Percentiles rank a stretch among this genome's conserved stretches.
Conservation (phyloP, 2,888 invertebrate species). For the Pteria penguin region DNA sequence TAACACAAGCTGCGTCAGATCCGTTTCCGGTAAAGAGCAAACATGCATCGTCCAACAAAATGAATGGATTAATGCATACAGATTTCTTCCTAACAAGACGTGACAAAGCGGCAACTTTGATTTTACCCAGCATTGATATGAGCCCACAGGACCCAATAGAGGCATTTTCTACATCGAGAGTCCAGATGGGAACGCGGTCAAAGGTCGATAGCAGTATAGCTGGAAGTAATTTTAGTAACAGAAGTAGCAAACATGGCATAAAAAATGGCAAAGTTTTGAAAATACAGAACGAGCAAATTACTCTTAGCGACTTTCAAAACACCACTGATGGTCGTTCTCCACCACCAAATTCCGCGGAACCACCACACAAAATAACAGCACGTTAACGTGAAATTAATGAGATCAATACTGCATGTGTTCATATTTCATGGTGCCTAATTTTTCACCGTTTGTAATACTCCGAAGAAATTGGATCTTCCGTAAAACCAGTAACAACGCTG, state of each 20-base stretch:
- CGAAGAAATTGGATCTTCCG: too few species aligned
- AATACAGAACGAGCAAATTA: not conserved
- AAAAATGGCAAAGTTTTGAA: not conserved
- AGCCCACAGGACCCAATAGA: slow-evolving; percentile 51
- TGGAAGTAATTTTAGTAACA: slow-evolving; percentile 19
- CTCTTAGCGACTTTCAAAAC: not conserved
- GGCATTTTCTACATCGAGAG: slow-evolving; percentile 56
- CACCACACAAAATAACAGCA: slow-evolving; percentile 1
- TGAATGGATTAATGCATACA: slow-evolving; percentile 62
- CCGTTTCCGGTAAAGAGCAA: slow-evolving; percentile 31
- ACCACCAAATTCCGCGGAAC: slow-evolving; percentile 31
- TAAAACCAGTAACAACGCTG: too few species aligned
- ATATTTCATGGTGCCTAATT: not conserved
- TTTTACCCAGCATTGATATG: slow-evolving; percentile 47
- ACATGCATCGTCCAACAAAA: slow-evolving; percentile 50
- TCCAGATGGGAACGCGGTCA: slow-evolving; percentile 51
- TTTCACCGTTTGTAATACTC: too few species aligned
- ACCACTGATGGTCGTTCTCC: slow-evolving; percentile 18
- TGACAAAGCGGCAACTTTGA: slow-evolving; percentile 61
- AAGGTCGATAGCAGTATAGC: slow-evolving; percentile 39
- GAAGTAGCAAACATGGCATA: slow-evolving; percentile 7
- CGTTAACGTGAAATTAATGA: not conserved
- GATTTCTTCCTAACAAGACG: slow-evolving; percentile 61
- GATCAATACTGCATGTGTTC: not conserved
- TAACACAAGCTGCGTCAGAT: slow-evolving; percentile 40